These are phyloP conservation scores for Macrophya annulata DNA, from an alignment of 2,888 invertebrate genomes.

Conservation along the genomic window DNA sequence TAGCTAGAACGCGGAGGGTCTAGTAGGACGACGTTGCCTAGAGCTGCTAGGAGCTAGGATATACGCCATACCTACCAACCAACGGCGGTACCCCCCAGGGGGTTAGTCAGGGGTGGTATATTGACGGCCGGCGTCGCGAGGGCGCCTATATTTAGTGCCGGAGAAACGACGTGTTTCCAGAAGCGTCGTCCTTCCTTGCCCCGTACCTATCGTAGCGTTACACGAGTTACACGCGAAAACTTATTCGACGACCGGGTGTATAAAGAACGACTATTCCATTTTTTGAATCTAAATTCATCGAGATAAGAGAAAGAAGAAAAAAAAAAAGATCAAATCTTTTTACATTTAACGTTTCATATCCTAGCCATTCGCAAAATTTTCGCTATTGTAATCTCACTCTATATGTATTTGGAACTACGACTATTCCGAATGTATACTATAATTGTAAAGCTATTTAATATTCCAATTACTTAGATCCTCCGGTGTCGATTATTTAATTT, in stretches of 20 bases:
- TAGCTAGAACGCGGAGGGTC: constrained; percentile 44
- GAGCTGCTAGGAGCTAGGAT: constrained; percentile 27
- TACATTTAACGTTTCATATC: too few relatives aligned
- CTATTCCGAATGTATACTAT: background rate
- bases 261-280: background rate
- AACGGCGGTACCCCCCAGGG: constrained; percentile 62
- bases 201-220: background rate
- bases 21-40: constrained; percentile 45
- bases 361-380: too few relatives aligned
- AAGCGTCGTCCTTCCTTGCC: constrained; percentile 59
- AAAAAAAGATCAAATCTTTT: background rate
- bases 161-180: constrained; percentile 76
- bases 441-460: background rate
- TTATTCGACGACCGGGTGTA: background rate
- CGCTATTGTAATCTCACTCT: too few relatives aligned
- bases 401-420: background rate
- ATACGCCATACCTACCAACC: constrained; percentile 61
- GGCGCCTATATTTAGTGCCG: constrained; percentile 79
- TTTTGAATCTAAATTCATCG: too few relatives aligned
- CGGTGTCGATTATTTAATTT: background rate
- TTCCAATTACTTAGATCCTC: too few relatives aligned
- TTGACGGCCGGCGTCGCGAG: constrained; percentile 79
- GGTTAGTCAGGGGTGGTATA: constrained; percentile 79
- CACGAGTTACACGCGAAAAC: background rate
- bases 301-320: too few relatives aligned